Base-by-base conservation (phyloP, 2,797 vertebrate species). In the Rhabdophis nuchalis region DNA sequence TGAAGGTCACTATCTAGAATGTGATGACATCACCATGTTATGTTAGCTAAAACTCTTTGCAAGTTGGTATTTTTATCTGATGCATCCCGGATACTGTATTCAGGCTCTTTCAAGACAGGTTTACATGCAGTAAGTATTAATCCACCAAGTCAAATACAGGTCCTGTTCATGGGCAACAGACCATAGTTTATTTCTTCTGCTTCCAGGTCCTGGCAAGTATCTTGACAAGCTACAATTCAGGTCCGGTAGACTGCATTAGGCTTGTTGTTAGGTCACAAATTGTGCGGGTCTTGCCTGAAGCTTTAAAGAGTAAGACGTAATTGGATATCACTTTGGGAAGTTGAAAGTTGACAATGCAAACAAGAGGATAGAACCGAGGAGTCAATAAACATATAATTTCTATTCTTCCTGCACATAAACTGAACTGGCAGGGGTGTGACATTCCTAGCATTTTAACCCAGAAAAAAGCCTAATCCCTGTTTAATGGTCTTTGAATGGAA, bases 401-500 rank as follows among this genome's bases (percentile, higher is more conserved):
- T 96, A 94, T 93, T 92, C 94, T 92, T 92, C 93, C 94, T 92
- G 89, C 94, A 96, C 94, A 95, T 92, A 95, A 95, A 96, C 95
- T 25, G 77, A 94, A 52, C 94, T 89, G 85, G 93, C 92, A 86
- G 95, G 93, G 94, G 96, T 96, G 96, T 95, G 95, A 96, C 96
- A 97, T 97, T 97, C 96, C 94, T 96, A 89, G 94, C 95, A 96
- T 97, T 96, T 96, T 96, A 96, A 95, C 94, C 93, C 94, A 95
- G 95, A 94, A 97, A 96, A 92, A 96, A 95, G 68, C 94, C 95
- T 97, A 97, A 97, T 97, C 97, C 97, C 92, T 92, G 94, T 96
- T 97, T 97, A 97, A 97, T 97, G 95, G 96, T 95, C 95, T 96
- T 97, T 96, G 96, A 97, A 97, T 96, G 97, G 96, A 97, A 96